Conservation (phyloP, 2,797 vertebrate genomes). For the Apogon hyalosoma region DNA sequence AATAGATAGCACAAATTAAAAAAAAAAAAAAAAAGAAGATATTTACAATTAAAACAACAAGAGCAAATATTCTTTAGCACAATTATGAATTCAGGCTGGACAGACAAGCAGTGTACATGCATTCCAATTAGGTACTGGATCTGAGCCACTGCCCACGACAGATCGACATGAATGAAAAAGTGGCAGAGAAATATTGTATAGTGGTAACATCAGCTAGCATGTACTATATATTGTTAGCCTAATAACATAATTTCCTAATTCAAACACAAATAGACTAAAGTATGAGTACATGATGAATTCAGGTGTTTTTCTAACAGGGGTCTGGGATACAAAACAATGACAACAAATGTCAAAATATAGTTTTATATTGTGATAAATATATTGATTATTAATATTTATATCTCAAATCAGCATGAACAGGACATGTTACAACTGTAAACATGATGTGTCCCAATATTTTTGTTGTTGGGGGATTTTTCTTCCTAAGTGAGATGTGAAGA, state of each 20-base stretch:
- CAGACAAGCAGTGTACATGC: conserved; percentile 66
- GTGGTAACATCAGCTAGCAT: background rate
- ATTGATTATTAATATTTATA: no score
- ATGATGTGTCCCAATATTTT: no score
- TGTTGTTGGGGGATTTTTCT: no score
- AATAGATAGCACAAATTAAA: conserved; percentile 28
- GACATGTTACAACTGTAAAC: no score
- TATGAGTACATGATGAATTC: no score
- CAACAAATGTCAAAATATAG: no score
- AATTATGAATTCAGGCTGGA: conserved; percentile 21
- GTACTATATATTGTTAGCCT: conserved; percentile 1
- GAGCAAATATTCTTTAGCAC: conserved; percentile 49
- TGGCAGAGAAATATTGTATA: conserved; percentile 41
- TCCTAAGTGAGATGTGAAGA: no score
- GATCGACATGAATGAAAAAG: conserved; percentile 42
- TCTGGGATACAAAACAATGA: no score
- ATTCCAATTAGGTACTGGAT: conserved; percentile 56
- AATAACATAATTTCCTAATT: background rate
- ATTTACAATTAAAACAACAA: conserved; percentile 61
- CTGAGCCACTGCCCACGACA: conserved; percentile 26
- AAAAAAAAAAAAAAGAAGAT: conserved; percentile 1
- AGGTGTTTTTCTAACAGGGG: no score
- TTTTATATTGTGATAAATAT: no score
- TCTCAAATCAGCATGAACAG: no score
- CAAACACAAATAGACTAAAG: conserved; percentile 27